Evolutionary conservation across 1,140 invertebrate species (phyloP), one percentile per base, ranked within the genome.

Genomic region (Phocides pigmalion): DNA sequence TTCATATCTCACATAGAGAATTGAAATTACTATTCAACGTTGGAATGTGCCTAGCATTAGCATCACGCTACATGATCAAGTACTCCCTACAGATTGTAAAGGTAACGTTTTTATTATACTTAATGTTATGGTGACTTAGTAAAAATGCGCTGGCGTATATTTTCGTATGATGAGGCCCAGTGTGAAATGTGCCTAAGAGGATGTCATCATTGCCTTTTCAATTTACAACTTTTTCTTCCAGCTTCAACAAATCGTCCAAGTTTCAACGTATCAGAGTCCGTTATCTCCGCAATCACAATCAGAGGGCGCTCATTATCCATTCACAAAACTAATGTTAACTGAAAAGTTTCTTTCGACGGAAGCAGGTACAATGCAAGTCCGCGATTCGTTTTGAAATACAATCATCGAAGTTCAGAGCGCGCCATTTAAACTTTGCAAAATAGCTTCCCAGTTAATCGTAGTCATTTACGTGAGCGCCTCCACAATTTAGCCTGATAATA

Each of bases 401-500:
- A 80, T 85, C 73, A 80, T 64, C 70, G 62, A 82, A 87, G 77
- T 87, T 86, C 69, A 74, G 39, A 64, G 62, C 64, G 47, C 68
- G 66, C 75, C 72, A 72, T 83, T 84, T 83, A 81, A 84, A 88
- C 79, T 88, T 82, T 19, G 73, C 68, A 78, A 80, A 85, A 87
- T 82, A 74, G 77, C 80, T 83, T 79, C 74, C 74, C 74, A 83
- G 76, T 83, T 88, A 88, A 88, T 84, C 80, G 83, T 72, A 73
- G 83, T 79, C 82, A 80, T 88, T 88, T 83, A 67, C 68, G 75
- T 20, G 73, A 85, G 77, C 70, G 76, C 79, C 77, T 79, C 72
- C 41, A 74, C 70, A 76, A 78, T 81, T 84, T 72, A 64, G 58
- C 62, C 70, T 82, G 72, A 83, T 79, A 71, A 68, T 74, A 68